Base-by-base conservation (phyloP, 1,140 invertebrate genomes). In the Telenomus remus region DNA sequence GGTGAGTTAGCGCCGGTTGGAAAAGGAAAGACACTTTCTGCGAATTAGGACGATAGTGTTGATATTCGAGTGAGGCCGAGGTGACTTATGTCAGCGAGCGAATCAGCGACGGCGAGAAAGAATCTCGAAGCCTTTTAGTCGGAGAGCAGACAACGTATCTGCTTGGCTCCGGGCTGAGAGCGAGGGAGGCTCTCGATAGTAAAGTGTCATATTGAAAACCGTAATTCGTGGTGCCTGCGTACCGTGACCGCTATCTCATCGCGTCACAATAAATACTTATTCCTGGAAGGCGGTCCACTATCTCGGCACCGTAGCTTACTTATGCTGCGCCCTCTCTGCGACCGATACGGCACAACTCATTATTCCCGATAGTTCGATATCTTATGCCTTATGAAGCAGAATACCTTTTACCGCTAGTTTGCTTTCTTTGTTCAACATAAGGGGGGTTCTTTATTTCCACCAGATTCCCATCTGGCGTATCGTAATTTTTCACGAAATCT, bases 251-350 rank as follows among this genome's bases (percentile, higher is more conserved):
- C 82, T 87, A 87, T 88, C 87, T 85, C 83, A 84, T 86, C 82
- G 83, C 82, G 85, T 87, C 85, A 85, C 85, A 87, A 88, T 88
- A 87, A 88, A 88, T 87, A 87, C 85, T 83, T 84, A 87, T 87
- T 87, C 85, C 76, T 85, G 86, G 85, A 88, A 88, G 85, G 82
- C 81, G 80, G 84, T 80, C 81, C 79, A 76, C 60, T 86, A 84
- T 85, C 82, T 80, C 69, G 61, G 72, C 75, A 81, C 81, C 76
- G 80, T 80, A 82, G 78, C 81, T 86, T 83, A 87, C 84, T 87
- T 86, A 86, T 83, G 82, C 80, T 63, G 64, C 70, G 47, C 74
- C 74, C 70, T 46, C 57, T 78, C 37, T 34, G 19, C 72, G 77
- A 74, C 73, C 79, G 85, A 85, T 86, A 86, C 76, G 65, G 78